phyloP scores from a whole-genome alignment of 2,888 invertebrate genomes.

The Apamea anceps region DNA sequence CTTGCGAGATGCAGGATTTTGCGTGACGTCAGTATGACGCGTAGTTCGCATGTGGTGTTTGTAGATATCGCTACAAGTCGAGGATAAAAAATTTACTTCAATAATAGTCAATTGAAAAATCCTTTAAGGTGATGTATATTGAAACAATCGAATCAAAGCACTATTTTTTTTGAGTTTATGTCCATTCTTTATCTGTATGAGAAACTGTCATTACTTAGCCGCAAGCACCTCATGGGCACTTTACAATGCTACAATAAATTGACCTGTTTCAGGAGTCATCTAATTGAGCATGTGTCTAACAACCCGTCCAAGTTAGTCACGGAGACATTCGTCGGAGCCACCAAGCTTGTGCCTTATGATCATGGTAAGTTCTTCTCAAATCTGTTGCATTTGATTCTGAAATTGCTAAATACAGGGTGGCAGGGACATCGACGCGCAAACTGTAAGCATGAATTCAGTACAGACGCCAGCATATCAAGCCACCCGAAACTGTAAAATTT shows the following conservation, averaged over 20 bases:
- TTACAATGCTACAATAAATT: neutral
- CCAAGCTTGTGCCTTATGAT: conserved; percentile 94
- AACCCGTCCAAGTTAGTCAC: conserved; percentile 93
- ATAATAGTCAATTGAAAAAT: too few species aligned
- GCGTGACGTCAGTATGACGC: too few species aligned
- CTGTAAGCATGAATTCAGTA: too few species aligned
- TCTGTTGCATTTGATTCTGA: neutral
- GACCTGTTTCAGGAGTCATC: conserved; percentile 92
- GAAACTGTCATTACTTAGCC: neutral
- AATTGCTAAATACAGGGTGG: neutral
- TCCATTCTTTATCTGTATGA: neutral
- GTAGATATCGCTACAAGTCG: too few species aligned
- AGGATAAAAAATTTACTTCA: too few species aligned
- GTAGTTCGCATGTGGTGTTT: too few species aligned
- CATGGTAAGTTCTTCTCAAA: conserved; percentile 88
- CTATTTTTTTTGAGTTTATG: neutral
- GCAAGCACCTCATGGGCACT: neutral
- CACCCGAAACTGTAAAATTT: too few species aligned
- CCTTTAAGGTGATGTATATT: neutral
- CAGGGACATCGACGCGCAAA: too few species aligned
- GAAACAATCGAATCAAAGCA: neutral
- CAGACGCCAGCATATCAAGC: too few species aligned
- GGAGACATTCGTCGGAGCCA: conserved; percentile 97
- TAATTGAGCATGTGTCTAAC: conserved; percentile 93
- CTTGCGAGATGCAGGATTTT: too few species aligned